Base-by-base conservation (phyloP, 2,888 invertebrate species). In the Cartodere bifasciata region DNA sequence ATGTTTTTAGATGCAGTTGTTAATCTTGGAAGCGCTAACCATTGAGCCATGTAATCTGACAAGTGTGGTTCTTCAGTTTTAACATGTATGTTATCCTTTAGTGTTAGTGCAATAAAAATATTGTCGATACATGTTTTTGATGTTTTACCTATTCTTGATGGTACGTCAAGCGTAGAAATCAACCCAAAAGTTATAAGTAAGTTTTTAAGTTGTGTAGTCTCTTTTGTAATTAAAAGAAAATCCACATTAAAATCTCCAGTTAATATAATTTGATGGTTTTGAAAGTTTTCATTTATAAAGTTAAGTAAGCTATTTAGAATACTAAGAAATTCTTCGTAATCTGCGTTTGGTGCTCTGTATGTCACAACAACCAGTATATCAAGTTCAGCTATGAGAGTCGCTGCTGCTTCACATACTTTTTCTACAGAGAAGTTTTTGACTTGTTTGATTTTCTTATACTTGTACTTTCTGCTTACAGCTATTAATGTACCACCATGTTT, bases 11-110 rank as follows among this genome's bases (percentile, higher is more conserved):
- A n/a, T n/a, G n/a, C n/a, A n/a, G n/a, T n/a, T n/a, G n/a, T n/a
- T n/a, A n/a, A 14, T 10, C 16, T 15, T 4, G 15, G n/a, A 9
- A 26, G 16, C 11, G 4, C 27, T 16, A 26, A 17, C 10, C 16
- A 10, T 15, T 26, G 16, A 14, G n/a, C 27, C 17, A 11, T 25
- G 10, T 25, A 6, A 10, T 25, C 25, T 4, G 25, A 25, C 16
- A 25, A 11, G 12, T 26, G 27, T 17, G 11, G 17, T 16, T 26
- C 27, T 25, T 25, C 14, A n/a, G 25, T 25, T n/a, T 25, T 25
- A 15, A 16, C 16, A 15, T 25, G 3, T 25, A 25, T 25, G 16
- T 25, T 25, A 15, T 15, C 25, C 25, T 25, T 25, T 9, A 15
- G 15, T 25, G 27, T 26, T 12, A 26, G n/a, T n/a, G n/a, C n/a